Evolutionary conservation across 2,888 invertebrate genomes (phyloP).

Genomic region (Amblyjoppa proteus): DNA sequence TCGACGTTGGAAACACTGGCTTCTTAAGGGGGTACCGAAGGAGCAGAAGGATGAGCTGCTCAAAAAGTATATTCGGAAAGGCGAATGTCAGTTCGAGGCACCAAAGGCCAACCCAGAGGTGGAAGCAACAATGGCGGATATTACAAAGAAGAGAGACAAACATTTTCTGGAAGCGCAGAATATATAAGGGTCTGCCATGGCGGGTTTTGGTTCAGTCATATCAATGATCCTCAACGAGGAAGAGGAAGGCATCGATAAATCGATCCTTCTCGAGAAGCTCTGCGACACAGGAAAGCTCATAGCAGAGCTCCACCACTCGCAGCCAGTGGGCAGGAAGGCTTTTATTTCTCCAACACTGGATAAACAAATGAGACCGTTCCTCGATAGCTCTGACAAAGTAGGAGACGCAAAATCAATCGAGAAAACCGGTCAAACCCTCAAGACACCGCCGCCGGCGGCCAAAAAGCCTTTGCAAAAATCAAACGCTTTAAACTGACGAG

Average conservation of each 20-base stretch:
- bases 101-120: slow-evolving; percentile 42
- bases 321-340: slow-evolving; percentile 53
- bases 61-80: slow-evolving; percentile 31
- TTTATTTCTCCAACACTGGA: neutral
- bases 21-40: slow-evolving; percentile 38
- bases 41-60: slow-evolving; percentile 33
- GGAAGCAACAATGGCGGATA: slow-evolving; percentile 15
- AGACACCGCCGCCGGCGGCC: too few relatives aligned
- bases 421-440: too few relatives aligned
- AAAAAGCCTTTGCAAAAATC: slow-evolving; percentile 51
- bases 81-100: slow-evolving; percentile 36
- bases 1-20: slow-evolving; percentile 33
- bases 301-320: slow-evolving; percentile 43
- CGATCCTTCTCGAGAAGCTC: slow-evolving; percentile 38
- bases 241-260: slow-evolving; percentile 48
- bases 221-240: slow-evolving; percentile 43
- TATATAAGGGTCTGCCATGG: slow-evolving; percentile 44
- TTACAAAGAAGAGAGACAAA: slow-evolving; percentile 43
- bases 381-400: slow-evolving; percentile 18
- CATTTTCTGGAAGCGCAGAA: slow-evolving; percentile 55
- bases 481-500: slow-evolving; percentile 46
- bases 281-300: slow-evolving; percentile 55
- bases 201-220: slow-evolving; percentile 46
- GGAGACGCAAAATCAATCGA: slow-evolving; percentile 56
- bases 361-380: too few relatives aligned